A percentile compares a stretch with the other conserved stretches of the same genome.
Conservation (phyloP, 2,888 invertebrate species). For the Meteorus cinctellus region DNA sequence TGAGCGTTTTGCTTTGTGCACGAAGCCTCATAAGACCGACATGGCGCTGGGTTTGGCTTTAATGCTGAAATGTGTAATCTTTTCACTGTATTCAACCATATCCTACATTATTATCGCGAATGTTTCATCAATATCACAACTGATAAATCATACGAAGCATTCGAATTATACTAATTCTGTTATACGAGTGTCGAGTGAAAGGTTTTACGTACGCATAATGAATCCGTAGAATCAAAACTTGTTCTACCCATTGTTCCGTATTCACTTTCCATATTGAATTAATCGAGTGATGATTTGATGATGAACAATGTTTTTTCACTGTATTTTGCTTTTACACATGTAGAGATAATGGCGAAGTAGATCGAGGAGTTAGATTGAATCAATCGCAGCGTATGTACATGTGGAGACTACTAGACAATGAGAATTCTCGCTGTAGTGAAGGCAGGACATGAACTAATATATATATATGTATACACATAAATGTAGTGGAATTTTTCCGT, state of each 20-base stretch:
- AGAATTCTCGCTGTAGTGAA: too few species aligned
- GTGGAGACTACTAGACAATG: too few species aligned
- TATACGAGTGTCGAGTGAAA: not conserved
- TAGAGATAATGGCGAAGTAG: not conserved
- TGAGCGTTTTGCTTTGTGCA: too few species aligned
- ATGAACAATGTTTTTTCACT: not conserved
- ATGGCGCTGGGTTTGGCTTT: not conserved
- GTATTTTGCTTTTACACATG: not conserved
- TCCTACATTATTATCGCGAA: not conserved
- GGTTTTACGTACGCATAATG: constrained; percentile 1
- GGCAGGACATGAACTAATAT: not conserved
- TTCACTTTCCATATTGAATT: not conserved
- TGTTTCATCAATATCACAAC: not conserved
- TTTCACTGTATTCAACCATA: not conserved
- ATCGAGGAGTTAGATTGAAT: not conserved
- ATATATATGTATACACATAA: not conserved
- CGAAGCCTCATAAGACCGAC: not conserved
- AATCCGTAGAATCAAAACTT: not conserved
- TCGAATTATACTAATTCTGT: not conserved
- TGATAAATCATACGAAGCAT: not conserved
- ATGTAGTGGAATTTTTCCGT: not conserved
- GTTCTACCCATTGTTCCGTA: not conserved
- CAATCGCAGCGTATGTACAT: not conserved
- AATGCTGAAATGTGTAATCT: not conserved
- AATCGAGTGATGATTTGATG: not conserved